phyloP scores from a whole-genome alignment of 2,888 invertebrate species.

The Lasius fuliginosus region DNA sequence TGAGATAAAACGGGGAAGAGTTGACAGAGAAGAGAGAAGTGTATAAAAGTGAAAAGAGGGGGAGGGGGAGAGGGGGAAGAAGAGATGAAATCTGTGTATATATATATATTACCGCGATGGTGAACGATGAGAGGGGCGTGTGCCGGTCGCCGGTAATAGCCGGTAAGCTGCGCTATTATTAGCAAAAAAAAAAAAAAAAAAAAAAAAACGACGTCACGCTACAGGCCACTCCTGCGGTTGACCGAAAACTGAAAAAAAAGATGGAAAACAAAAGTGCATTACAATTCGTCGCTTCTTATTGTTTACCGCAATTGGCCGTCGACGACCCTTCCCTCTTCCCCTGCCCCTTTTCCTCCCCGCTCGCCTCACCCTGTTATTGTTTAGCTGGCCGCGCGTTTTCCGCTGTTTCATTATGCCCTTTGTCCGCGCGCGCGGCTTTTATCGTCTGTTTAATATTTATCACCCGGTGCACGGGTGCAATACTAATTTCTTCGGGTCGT shows the following conservation, averaged over 20 bases:
- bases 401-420: constrained; percentile 67
- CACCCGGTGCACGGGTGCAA: constrained; percentile 54
- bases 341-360: background rate
- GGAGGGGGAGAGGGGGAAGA: background rate
- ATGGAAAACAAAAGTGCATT: constrained; percentile 53
- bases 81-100: constrained; percentile 55
- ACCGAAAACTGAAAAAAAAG: constrained; percentile 63
- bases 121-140: constrained; percentile 80
- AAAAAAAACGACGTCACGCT: constrained; percentile 77
- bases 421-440: constrained; percentile 63
- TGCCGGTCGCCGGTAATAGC: constrained; percentile 74
- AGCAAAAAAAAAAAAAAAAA: constrained; percentile 62
- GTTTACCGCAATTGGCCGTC: constrained; percentile 69
- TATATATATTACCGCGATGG: constrained; percentile 60
- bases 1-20: constrained; percentile 44
- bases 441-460: constrained; percentile 66
- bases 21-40: constrained; percentile 41
- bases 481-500: constrained; percentile 66
- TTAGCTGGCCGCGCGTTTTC: constrained; percentile 60
- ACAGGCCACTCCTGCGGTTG: constrained; percentile 77
- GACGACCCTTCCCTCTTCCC: background rate
- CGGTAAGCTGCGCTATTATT: constrained; percentile 80
- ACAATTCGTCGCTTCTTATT: constrained; percentile 73
- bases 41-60: background rate
- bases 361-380: constrained; percentile 56